A percentile compares a stretch with the other conserved stretches of the same genome.
These are phyloP conservation scores for Crossocerus cetratus DNA, from an alignment of 2,888 invertebrate species.

Conservation along the genomic window DNA sequence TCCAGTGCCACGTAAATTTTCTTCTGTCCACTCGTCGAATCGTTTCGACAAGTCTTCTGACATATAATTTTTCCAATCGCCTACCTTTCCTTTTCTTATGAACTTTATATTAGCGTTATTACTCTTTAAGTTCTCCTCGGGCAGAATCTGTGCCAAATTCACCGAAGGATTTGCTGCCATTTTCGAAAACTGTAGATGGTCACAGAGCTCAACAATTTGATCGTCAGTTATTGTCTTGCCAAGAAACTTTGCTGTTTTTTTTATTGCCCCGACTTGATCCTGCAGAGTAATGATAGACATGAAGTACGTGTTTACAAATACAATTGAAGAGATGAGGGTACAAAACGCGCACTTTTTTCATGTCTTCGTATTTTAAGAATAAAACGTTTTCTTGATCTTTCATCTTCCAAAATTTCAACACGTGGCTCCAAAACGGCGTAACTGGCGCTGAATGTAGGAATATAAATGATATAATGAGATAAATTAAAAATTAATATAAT, in stretches of 20 bases:
- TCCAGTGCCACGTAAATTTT: slow-evolving; percentile 36
- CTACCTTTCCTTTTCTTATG: slow-evolving; percentile 87
- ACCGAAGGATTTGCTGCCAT: slow-evolving; percentile 90
- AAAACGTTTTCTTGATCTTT: slow-evolving; percentile 78
- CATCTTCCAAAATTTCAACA: slow-evolving; percentile 77
- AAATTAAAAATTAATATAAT: background rate
- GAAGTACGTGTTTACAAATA: background rate
- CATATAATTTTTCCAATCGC: slow-evolving; percentile 90
- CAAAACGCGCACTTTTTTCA: slow-evolving; percentile 75
- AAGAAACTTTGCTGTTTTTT: slow-evolving; percentile 85
- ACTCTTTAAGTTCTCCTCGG: slow-evolving; percentile 78
- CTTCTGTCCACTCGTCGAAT: slow-evolving; percentile 78
- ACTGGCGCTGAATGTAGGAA: slow-evolving; percentile 63
- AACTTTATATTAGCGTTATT: slow-evolving; percentile 81
- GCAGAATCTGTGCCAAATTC: slow-evolving; percentile 84
- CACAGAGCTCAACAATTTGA: slow-evolving; percentile 82
- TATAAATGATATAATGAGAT: background rate
- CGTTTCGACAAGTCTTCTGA: slow-evolving; percentile 83
- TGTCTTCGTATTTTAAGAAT: slow-evolving; percentile 81
- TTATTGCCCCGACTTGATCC: slow-evolving; percentile 84
- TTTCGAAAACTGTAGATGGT: slow-evolving; percentile 87
- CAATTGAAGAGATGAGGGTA: background rate
- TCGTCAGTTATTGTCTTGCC: slow-evolving; percentile 82
- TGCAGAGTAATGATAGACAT: slow-evolving; percentile 51
- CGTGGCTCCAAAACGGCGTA: slow-evolving; percentile 73